Conservation (phyloP, 2,888 invertebrate species). For the Polyommatus iphigenia region DNA sequence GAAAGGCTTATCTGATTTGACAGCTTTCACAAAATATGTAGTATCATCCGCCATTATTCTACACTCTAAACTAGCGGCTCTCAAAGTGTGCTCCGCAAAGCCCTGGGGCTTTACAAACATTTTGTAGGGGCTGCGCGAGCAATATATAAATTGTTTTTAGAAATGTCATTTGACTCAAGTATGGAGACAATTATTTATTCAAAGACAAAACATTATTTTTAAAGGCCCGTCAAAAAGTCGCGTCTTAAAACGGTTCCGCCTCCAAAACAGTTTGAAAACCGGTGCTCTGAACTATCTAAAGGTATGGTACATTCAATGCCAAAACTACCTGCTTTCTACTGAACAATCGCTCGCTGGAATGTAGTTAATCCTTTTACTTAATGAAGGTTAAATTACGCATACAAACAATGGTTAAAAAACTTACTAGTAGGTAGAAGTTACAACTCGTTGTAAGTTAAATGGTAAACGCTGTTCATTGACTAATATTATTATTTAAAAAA, state of each 20-base stretch:
- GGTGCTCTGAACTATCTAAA: neutral
- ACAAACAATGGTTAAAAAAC: neutral
- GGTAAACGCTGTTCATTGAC: neutral
- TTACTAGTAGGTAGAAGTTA: neutral
- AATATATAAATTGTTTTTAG: too few species aligned
- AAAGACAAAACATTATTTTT: too few species aligned
- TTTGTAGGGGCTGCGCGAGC: too few species aligned
- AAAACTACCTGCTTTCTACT: constrained; percentile 12
- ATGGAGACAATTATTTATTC: too few species aligned
- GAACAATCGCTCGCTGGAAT: neutral
- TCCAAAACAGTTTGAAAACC: too few species aligned
- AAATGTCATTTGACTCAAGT: too few species aligned
- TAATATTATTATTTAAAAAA: too few species aligned
- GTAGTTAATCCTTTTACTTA: neutral
- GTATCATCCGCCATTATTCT: constrained; percentile 15
- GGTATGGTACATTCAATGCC: neutral
- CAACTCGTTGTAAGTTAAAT: neutral
- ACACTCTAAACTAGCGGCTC: neutral
- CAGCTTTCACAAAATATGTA: constrained; percentile 24
- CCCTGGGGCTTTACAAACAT: too few species aligned
- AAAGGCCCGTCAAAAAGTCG: too few species aligned
- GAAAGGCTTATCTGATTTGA: constrained; percentile 18
- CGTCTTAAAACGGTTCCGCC: too few species aligned
- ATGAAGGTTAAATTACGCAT: neutral
- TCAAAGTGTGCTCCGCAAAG: too few species aligned